These are phyloP conservation scores for Vanessa tameamea DNA, from an alignment of 1,140 invertebrate species.

Conservation along the genomic window DNA sequence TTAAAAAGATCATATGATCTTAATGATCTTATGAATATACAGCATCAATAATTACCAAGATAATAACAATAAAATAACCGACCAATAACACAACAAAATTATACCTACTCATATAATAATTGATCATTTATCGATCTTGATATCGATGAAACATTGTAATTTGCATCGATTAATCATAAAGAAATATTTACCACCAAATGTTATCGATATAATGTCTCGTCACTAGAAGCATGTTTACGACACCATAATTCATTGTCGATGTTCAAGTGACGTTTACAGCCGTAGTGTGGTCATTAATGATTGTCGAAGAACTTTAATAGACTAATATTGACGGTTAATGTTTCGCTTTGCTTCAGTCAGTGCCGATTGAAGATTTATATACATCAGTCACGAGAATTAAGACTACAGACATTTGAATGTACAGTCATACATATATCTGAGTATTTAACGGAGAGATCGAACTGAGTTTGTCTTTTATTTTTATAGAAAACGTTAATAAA, in stretches of 20 bases:
- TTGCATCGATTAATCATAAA: constrained; percentile 28
- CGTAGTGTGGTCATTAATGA: constrained; percentile 61
- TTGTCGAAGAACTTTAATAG: constrained; percentile 57
- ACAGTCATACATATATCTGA: background rate
- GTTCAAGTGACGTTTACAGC: constrained; percentile 61
- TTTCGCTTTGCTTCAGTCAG: constrained; percentile 40
- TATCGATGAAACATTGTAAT: constrained; percentile 29
- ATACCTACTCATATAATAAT: constrained; percentile 19
- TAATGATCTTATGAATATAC: background rate
- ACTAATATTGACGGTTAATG: constrained; percentile 53
- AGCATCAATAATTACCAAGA: background rate
- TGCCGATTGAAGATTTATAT: constrained; percentile 42
- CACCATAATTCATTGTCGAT: constrained; percentile 62
- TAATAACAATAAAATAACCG: background rate
- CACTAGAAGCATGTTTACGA: constrained; percentile 61
- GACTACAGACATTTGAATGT: constrained; percentile 14
- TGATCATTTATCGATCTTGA: constrained; percentile 15
- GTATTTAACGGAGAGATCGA: background rate
- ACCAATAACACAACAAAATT: background rate
- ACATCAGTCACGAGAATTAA: constrained; percentile 20
- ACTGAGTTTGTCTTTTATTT: no score
- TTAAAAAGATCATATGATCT: background rate
- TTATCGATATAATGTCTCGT: constrained; percentile 55
- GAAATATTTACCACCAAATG: constrained; percentile 21
- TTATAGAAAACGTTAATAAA: no score